Base-by-base conservation (phyloP, 2,797 vertebrate species). In the Hypotaenidia okinawae region DNA sequence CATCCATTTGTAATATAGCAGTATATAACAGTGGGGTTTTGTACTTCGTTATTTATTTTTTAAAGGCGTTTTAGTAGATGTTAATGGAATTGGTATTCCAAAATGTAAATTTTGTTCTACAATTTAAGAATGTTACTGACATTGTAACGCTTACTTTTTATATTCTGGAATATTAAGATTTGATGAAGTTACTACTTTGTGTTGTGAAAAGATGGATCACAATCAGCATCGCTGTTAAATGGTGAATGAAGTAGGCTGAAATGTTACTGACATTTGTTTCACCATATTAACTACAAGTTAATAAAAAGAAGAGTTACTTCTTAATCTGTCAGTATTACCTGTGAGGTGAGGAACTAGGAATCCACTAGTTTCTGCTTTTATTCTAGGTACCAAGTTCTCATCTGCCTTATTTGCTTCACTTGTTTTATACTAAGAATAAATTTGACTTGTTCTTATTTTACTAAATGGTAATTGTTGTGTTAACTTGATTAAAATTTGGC, bases 11-110 rank as follows among this genome's bases (percentile, higher is more conserved):
- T 95, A 94, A 94, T 87, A 93, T 80, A 91, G 89, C 43, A 63
- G 59, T 89, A 47, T 69, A 74, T 88, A 94, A 90, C 39, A 58
- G 75, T 75, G 89, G 70, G 75, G 52, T 96, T 96, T 96, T 96
- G 45, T 94, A 95, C 93, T 74, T 96, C 58, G 57, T 93, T 97
- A 97, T 97, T 98, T 98, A 97, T 87, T 96, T 96, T 94, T 94
- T 91, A 90, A 95, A 95, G n/a, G 74, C 79, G 90, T 97, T 97
- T 97, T 96, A 54, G 84, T 81, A 96, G 93, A 87, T 96, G 91
- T 97, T 96, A 92, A 97, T 94, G 87, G 91, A 86, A 83, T 80
- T 67, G 93, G 16, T 95, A 72, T 87, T 96, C 82, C 86, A 82
- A 81, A 94, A 89, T 70, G 85, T 96, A 95, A 3, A 13, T 90